These are phyloP conservation scores for Prionace glauca DNA, from an alignment of 2,797 vertebrate genomes.

Conservation along the genomic window DNA sequence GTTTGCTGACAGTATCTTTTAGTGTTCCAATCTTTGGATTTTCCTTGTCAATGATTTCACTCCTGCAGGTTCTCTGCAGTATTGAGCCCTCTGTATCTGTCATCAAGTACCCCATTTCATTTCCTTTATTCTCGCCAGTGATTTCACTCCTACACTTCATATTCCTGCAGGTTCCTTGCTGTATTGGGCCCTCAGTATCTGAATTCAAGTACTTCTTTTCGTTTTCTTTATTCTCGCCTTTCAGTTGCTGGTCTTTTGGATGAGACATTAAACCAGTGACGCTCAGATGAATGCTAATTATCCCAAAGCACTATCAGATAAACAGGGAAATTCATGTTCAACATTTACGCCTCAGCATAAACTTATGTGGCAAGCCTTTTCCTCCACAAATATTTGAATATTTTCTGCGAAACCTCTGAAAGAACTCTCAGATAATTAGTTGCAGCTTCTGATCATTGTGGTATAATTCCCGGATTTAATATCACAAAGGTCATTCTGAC, in stretches of 20 bases:
- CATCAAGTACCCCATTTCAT: no score
- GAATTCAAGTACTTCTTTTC: not conserved
- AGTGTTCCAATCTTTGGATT: no score
- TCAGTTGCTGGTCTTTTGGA: not conserved
- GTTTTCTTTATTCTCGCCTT: not conserved
- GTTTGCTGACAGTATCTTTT: no score
- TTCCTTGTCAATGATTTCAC: no score
- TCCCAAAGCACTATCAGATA: not conserved
- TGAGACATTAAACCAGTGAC: not conserved
- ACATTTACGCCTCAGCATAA: not conserved
- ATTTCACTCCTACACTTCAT: not conserved
- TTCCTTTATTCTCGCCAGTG: no score
- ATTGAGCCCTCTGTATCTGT: no score
- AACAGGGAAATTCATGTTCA: not conserved
- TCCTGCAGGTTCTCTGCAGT: no score
- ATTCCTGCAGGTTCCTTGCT: not conserved
- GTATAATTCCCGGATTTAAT: not conserved
- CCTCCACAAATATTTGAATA: not conserved
- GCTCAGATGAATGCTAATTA: not conserved
- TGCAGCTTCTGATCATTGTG: not conserved
- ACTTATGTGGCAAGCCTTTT: not conserved
- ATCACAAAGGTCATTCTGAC: not conserved
- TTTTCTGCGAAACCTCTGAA: not conserved
- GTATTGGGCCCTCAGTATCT: not conserved
- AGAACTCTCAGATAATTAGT: not conserved